These are phyloP conservation scores for Drosophila takahashii DNA, from an alignment of 1,140 invertebrate genomes.

Conservation along the genomic window DNA sequence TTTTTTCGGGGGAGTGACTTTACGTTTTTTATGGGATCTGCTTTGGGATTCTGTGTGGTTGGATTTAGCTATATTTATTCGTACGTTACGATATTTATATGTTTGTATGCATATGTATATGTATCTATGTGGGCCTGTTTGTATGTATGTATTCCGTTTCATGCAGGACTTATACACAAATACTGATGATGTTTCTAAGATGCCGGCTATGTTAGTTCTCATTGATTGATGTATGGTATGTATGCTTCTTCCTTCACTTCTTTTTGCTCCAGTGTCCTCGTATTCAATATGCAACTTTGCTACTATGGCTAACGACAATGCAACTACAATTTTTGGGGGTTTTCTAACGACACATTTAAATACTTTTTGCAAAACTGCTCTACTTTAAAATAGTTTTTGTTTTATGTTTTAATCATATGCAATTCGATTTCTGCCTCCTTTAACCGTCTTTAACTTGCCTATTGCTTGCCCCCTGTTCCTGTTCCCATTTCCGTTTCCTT, in stretches of 20 bases:
- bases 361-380: constrained; percentile 78
- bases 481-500: constrained; percentile 28
- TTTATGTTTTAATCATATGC: constrained; percentile 68
- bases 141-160: constrained; percentile 57
- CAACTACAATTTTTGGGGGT: constrained; percentile 69
- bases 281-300: constrained; percentile 41
- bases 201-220: constrained; percentile 55
- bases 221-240: constrained; percentile 78
- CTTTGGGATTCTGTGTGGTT: constrained; percentile 14
- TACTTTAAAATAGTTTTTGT: constrained; percentile 80
- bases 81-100: constrained; percentile 47
- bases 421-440: constrained; percentile 52
- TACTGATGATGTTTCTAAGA: constrained; percentile 72
- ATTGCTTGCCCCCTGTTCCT: constrained; percentile 14
- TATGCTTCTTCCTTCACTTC: constrained; percentile 53
- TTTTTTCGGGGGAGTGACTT: constrained; percentile 15
- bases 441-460: not conserved
- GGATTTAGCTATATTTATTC: constrained; percentile 40
- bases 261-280: constrained; percentile 1
- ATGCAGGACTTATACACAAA: constrained; percentile 75
- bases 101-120: constrained; percentile 57
- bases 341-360: constrained; percentile 81
- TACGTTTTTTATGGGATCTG: constrained; percentile 5
- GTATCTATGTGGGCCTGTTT: constrained; percentile 55
- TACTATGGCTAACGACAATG: constrained; percentile 80